phyloP scores from a whole-genome alignment of 2,888 invertebrate species.

The Toxonevra muliebris region DNA sequence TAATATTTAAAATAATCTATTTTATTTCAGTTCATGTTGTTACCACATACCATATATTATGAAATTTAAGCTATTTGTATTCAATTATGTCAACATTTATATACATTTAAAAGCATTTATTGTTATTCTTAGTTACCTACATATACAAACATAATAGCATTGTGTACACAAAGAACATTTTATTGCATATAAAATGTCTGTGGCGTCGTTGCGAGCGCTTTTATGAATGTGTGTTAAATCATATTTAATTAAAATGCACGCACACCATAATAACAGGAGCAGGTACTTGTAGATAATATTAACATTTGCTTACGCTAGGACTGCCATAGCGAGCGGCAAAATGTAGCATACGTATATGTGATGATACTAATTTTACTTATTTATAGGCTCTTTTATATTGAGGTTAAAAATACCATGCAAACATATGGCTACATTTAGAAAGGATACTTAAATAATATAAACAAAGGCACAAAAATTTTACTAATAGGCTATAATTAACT shows the following conservation, averaged over 20 bases:
- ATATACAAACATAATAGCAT: neutral
- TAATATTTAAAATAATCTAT: too few species aligned
- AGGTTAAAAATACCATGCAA: too few species aligned
- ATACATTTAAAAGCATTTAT: constrained; percentile 26
- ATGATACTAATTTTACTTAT: too few species aligned
- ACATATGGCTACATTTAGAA: too few species aligned
- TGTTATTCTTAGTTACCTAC: constrained; percentile 1
- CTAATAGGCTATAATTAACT: too few species aligned
- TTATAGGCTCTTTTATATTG: too few species aligned
- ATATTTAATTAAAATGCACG: neutral
- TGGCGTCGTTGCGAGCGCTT: neutral
- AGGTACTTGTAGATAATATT: too few species aligned
- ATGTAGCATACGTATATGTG: neutral
- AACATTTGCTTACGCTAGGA: too few species aligned
- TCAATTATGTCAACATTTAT: constrained; percentile 27
- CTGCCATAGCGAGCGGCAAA: neutral
- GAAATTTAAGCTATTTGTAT: constrained; percentile 2
- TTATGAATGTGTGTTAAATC: neutral
- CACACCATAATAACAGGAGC: neutral
- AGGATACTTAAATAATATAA: too few species aligned
- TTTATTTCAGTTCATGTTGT: too few species aligned
- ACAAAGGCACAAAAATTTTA: too few species aligned
- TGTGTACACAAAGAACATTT: neutral
- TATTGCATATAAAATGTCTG: neutral
- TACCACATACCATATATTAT: too few species aligned